These are phyloP conservation scores for Triplophysa rosa DNA, from an alignment of 2,113 vertebrate species.

Conservation along the genomic window DNA sequence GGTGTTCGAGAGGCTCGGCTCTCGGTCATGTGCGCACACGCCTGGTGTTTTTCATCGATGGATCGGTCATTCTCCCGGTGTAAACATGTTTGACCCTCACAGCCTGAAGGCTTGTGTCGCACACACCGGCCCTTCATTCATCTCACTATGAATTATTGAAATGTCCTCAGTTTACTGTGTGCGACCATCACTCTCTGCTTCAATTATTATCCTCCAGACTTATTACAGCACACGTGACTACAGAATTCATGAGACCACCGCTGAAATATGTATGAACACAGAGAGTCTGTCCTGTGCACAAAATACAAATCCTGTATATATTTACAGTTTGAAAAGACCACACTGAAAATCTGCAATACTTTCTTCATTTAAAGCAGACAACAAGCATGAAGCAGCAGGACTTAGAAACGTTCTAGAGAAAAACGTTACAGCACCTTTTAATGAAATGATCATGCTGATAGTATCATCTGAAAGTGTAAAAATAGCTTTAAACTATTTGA, in stretches of 20 bases:
- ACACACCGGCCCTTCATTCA: conserved; percentile 54
- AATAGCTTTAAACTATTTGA: no score
- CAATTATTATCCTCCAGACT: conserved; percentile 58
- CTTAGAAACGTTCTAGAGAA: no score
- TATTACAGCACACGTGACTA: conserved; percentile 49
- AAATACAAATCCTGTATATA: no score
- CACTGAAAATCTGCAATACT: no score
- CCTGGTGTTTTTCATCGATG: background rate
- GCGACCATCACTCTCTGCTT: conserved; percentile 52
- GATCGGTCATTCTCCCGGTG: background rate
- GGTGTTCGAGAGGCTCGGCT: background rate
- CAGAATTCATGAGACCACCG: conserved; percentile 49
- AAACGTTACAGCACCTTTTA: no score
- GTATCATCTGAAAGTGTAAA: no score
- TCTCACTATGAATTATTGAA: conserved; percentile 69
- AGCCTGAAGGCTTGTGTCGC: conserved; percentile 46
- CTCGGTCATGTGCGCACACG: background rate
- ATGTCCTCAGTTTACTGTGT: conserved; percentile 55
- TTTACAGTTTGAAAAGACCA: no score
- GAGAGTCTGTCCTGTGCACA: background rate
- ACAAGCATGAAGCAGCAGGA: no score
- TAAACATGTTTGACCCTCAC: conserved; percentile 50
- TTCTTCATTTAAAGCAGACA: no score
- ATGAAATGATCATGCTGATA: no score
- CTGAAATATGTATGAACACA: conserved; percentile 10